Evolutionary conservation across 2,113 vertebrate genomes (phyloP), one percentile per base, ranked within the genome.

Genomic region (Grantiella picta): DNA sequence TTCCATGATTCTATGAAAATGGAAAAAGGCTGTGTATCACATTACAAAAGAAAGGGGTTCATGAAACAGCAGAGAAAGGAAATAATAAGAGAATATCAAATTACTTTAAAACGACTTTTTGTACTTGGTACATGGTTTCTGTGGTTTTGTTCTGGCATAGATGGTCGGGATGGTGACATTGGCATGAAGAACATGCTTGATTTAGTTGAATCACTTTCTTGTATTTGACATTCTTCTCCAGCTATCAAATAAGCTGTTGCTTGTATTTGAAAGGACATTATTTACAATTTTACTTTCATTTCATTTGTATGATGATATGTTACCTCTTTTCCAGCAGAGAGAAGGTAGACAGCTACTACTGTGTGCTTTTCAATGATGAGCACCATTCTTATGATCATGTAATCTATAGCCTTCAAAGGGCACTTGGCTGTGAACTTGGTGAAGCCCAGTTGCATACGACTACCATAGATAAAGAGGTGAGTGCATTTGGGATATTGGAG

Each of bases 281-380:
- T 79, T 94, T 82, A 54, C 11, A 45, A 6, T 44, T 94, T 87
- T 84, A 44, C n/a, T 27, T 94, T 77, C 60, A 44, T 27, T 94
- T 77, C 60, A 44, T 78, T 89, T 80, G 33, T 91, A 27, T 92
- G 50, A 31, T 95, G 31, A 13, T 66, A 21, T 86, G 11, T 79
- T 75, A 49, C 10, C 35, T 94, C 95, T 69, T 94, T 84, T 66
- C 42, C 78, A 97, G 96, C 36, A 97, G 97, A 76, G 97, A 98
- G 94, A 99, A 99, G 96, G 97, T 97, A 57, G 98, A 98, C 90
- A 97, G 97, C 36, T 99, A 99, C 94, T 99, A 98, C 95, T 99
- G 99, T 96, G 99, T 99, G 50, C 98, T 99, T 93, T 99, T 99
- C 98, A 99, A 99, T 82, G 99, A 99, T 82, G 99, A 99, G n/a